Evolutionary conservation across 2,113 vertebrate genomes (phyloP), one percentile per base, ranked within the genome.

Genomic region (Triplophysa rosa): DNA sequence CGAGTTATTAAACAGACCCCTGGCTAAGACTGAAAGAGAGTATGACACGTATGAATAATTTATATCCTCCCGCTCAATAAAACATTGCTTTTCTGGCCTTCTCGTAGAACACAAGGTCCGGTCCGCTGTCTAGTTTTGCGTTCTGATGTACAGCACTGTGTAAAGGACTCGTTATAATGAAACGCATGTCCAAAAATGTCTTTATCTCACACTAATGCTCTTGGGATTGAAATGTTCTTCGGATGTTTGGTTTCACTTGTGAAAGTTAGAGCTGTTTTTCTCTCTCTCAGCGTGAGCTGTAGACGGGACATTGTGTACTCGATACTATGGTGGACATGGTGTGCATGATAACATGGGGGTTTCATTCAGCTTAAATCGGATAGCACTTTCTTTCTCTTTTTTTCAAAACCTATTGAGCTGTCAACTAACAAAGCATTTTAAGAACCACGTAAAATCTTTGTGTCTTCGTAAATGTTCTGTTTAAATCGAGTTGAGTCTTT

Each of bases 21-120:
- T 33, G 49, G 62, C 21, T n/a, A 40, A 64, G 1, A 40, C 8
- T 14, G 33, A 29, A 29, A 80, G 66, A 59, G 65, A 63, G 33
- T 12, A 21, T 17, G 45, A 70, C 11, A 40, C 10, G 2, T 3
- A 66, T 86, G 61, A 85, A 83, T 80, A 47, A 83, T 83, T 78
- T 29, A 82, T 70, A 24, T 13, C 11, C 21, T 21, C 26, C 24
- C 16, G 37, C 37, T 84, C 64, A 83, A 78, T 85, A 66, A 83
- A 78, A 66, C 77, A 82, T 70, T 56, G 10, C 63, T 67, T 78
- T 23, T 61, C 40, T 26, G 24, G 21, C 4, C 54, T 59, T 59
- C 33, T 21, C 17, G 19, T n/a, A 23, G 6, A 59, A 72, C 26
- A 40, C n/a, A 58, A 14, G 58, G 54, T 71, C 67, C 11, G 8